Conservation (phyloP, 2,113 vertebrate genomes). For the Boleophthalmus pectinirostris region DNA sequence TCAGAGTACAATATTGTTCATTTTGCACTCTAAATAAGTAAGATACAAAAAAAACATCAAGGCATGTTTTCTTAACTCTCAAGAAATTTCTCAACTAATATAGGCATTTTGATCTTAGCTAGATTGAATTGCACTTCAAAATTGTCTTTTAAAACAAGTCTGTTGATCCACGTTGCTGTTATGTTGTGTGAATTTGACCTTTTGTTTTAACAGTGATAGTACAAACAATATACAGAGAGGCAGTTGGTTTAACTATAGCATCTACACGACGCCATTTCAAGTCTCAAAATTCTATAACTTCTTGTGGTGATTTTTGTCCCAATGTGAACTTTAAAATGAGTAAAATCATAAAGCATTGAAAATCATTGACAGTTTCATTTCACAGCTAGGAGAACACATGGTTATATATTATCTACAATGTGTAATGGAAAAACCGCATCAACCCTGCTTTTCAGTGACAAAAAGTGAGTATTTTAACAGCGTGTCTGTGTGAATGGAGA, state of each 20-base stretch:
- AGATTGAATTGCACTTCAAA: no score
- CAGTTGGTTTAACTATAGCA: not conserved
- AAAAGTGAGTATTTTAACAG: slow-evolving; percentile 63
- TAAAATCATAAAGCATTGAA: slow-evolving; percentile 59
- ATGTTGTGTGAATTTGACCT: no score
- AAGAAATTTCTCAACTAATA: no score
- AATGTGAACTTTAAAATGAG: slow-evolving; percentile 33
- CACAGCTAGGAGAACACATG: slow-evolving; percentile 61
- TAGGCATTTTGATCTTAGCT: no score
- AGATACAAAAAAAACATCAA: no score
- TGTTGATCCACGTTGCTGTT: no score
- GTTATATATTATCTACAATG: slow-evolving; percentile 62
- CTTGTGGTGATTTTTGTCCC: not conserved
- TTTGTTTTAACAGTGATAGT: no score
- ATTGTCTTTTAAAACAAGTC: no score
- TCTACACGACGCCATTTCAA: slow-evolving; percentile 49
- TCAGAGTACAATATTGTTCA: no score
- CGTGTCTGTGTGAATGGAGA: slow-evolving; percentile 38
- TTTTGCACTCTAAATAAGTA: no score
- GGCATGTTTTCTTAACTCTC: no score
- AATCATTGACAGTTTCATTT: slow-evolving; percentile 59
- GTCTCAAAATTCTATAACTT: slow-evolving; percentile 27
- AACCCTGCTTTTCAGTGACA: slow-evolving; percentile 76
- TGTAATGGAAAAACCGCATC: slow-evolving; percentile 62
- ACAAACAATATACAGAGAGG: not conserved